Percentiles rank a stretch among this genome's conserved stretches.
Conservation (phyloP, 23 tunicate genomes). For the Clavelina lepadiformis region DNA sequence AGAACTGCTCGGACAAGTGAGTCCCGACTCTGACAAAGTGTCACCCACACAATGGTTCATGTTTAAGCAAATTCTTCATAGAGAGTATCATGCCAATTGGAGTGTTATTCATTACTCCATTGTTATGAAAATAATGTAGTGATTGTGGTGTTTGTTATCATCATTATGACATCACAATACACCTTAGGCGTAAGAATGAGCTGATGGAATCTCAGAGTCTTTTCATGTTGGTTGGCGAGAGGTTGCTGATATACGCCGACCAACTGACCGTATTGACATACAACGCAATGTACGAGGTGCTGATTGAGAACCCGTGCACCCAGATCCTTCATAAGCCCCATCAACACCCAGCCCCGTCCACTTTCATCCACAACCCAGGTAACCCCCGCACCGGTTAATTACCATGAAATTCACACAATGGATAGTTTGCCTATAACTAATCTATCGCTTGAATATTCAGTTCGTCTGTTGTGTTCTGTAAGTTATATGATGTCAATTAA, state of each 20-base stretch:
- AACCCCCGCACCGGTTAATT: too few species aligned
- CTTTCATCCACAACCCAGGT: conserved; percentile 81
- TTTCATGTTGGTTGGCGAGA: conserved; percentile 81
- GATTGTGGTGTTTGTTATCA: too few species aligned
- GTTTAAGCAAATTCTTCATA: too few species aligned
- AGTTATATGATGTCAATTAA: too few species aligned
- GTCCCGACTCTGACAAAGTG: background rate
- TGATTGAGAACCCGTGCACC: conserved; percentile 77
- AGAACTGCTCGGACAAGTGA: conserved; percentile 60
- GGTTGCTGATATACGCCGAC: conserved; percentile 66
- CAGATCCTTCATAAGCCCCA: conserved; percentile 73
- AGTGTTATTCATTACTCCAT: too few species aligned
- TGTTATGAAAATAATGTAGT: too few species aligned
- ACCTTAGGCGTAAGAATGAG: conserved; percentile 77
- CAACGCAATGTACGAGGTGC: conserved; percentile 84
- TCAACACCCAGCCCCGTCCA: conserved; percentile 42
- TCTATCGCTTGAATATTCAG: too few species aligned
- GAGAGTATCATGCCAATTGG: too few species aligned
- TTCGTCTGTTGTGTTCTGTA: too few species aligned
- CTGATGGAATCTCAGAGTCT: conserved; percentile 66
- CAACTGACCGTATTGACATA: conserved; percentile 46
- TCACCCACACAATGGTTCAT: background rate
- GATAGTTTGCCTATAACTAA: background rate
- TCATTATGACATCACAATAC: too few species aligned
- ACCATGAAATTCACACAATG: background rate